Conservation (phyloP, 2,113 vertebrate genomes). For the Hemiprocne comata region DNA sequence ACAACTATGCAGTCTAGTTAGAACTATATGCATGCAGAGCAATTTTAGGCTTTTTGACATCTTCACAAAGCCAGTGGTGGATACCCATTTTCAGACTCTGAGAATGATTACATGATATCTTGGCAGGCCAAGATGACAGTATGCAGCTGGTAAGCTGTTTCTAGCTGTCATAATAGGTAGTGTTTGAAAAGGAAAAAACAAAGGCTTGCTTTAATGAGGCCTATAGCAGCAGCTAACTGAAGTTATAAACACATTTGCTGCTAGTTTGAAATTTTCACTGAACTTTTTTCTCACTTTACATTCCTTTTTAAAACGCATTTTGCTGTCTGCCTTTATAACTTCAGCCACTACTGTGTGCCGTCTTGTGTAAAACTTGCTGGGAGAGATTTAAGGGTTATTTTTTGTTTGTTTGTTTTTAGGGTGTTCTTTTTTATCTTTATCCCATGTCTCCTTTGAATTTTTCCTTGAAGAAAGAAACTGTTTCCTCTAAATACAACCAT, state of each 20-base stretch:
- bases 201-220: constrained; percentile 55
- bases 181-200: constrained; percentile 60
- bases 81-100: constrained; percentile 41
- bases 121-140: constrained; percentile 61
- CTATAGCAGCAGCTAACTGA: constrained; percentile 36
- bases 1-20: not conserved
- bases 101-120: constrained; percentile 65
- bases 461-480: constrained; percentile 45
- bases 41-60: constrained; percentile 32
- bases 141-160: constrained; percentile 63
- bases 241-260: constrained; percentile 40
- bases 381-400: constrained; percentile 3
- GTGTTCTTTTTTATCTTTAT: constrained; percentile 36
- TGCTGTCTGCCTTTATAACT: constrained; percentile 1
- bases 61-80: constrained; percentile 21
- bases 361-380: constrained; percentile 17
- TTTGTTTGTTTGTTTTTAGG: constrained; percentile 55
- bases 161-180: constrained; percentile 69
- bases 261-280: constrained; percentile 33
- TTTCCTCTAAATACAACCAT: constrained; percentile 45
- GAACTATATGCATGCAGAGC: constrained; percentile 31
- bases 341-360: not conserved
- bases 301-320: not conserved
- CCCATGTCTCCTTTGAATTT: constrained; percentile 43
- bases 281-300: constrained; percentile 21